Evolutionary conservation across 92 coral and sea anemone genomes (phyloP).

Genomic region (Bergia puertoricense): DNA sequence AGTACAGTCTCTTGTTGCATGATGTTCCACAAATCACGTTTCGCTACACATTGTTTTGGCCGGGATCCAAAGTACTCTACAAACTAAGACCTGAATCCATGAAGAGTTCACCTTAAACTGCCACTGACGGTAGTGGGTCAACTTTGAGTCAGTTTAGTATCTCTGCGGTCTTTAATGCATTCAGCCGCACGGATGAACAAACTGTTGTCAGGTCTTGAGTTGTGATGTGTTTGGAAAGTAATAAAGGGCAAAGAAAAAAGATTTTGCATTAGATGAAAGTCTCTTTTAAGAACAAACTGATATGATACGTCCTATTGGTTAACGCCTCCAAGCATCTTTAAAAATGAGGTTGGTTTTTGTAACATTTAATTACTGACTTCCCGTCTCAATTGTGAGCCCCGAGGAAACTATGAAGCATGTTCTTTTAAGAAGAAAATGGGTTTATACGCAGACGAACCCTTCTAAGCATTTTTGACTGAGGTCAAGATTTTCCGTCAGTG

Average conservation of each 20-base stretch:
- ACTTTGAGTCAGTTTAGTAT: conserved; percentile 13
- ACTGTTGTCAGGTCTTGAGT: conserved; percentile 2
- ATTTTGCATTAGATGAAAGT: background rate
- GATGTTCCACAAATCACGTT: no score
- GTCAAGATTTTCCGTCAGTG: no score
- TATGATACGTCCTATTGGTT: no score
- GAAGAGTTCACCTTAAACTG: conserved; percentile 38
- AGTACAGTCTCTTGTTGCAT: background rate
- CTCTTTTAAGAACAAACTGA: no score
- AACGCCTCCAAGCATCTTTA: no score
- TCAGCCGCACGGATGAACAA: conserved; percentile 27
- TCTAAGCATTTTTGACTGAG: no score
- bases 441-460: no score
- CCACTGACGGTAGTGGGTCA: background rate
- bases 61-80: background rate
- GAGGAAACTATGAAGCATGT: no score
- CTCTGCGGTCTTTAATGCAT: conserved; percentile 32
- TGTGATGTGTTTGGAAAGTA: background rate
- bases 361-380: no score
- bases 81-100: conserved; percentile 7
- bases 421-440: no score
- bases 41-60: background rate
- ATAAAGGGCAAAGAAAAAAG: background rate
- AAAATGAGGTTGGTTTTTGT: no score
- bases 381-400: no score